Percentiles rank a stretch among this genome's conserved stretches.
These are phyloP conservation scores for Eudasyphora cyanicolor DNA, from an alignment of 2,888 invertebrate genomes.

Conservation along the genomic window DNA sequence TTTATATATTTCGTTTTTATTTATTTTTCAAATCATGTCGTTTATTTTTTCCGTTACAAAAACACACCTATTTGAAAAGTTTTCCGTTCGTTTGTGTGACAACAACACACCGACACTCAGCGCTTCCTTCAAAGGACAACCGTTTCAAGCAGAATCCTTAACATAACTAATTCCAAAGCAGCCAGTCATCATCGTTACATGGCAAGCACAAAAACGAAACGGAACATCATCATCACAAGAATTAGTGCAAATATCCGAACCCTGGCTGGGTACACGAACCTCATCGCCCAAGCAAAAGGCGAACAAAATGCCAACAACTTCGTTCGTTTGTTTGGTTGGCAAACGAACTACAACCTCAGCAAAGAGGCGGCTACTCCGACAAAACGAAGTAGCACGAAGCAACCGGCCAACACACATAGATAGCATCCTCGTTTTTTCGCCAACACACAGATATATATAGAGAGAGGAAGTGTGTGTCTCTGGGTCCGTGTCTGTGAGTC, in stretches of 20 bases:
- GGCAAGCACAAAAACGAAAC: not conserved
- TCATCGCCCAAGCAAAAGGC: slow-evolving; percentile 37
- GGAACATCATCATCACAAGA: slow-evolving; percentile 21
- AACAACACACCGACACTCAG: not conserved
- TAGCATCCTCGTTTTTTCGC: not conserved
- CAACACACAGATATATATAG: not conserved
- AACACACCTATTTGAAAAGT: slow-evolving; percentile 22
- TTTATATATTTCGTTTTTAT: not conserved
- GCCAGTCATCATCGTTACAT: slow-evolving; percentile 24
- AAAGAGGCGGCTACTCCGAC: not conserved
- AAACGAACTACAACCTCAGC: slow-evolving; percentile 40
- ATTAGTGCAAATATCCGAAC: not conserved
- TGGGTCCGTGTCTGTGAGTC: not conserved
- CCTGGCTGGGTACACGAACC: slow-evolving; percentile 46
- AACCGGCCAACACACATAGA: not conserved
- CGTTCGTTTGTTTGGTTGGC: slow-evolving; percentile 32
- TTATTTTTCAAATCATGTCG: slow-evolving; percentile 26
- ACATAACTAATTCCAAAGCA: slow-evolving; percentile 57
- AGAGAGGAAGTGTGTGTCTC: slow-evolving; percentile 37
- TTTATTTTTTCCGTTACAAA: slow-evolving; percentile 32
- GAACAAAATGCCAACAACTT: slow-evolving; percentile 46
- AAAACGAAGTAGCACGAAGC: slow-evolving; percentile 7
- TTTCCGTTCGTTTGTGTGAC: slow-evolving; percentile 24
- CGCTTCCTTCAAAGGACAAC: slow-evolving; percentile 53
- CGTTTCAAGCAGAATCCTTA: slow-evolving; percentile 61